Conservation (phyloP, 1,140 invertebrate genomes). For the Drosophila burlai region DNA sequence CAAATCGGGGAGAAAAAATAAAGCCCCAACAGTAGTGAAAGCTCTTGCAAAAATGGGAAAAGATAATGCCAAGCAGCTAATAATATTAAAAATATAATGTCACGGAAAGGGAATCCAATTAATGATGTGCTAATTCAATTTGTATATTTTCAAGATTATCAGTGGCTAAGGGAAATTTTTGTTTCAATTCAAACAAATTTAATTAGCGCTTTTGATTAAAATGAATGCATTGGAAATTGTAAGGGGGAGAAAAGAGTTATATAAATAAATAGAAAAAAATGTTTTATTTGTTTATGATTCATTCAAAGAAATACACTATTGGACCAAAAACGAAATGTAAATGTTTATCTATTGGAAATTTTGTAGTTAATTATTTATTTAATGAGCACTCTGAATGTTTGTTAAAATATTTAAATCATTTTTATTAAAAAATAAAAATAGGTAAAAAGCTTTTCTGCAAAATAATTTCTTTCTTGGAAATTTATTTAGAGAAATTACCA, state of each 20-base stretch:
- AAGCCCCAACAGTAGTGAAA: constrained; percentile 16
- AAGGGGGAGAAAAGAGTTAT: background rate
- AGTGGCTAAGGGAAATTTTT: background rate
- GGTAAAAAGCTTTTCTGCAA: no score
- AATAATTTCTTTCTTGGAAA: no score
- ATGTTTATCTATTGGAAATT: no score
- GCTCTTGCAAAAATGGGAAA: constrained; percentile 11
- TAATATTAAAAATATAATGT: constrained; percentile 11
- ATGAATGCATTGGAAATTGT: background rate
- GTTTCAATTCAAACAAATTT: background rate
- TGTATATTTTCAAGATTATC: constrained; percentile 6
- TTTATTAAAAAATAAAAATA: background rate
- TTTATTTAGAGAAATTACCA: no score
- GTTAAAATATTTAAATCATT: background rate
- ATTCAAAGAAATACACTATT: background rate
- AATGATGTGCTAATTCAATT: constrained; percentile 28
- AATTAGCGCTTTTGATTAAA: background rate
- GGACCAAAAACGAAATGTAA: background rate
- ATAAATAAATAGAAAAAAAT: background rate
- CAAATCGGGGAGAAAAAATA: constrained; percentile 3
- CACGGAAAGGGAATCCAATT: constrained; percentile 25
- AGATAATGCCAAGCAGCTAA: constrained; percentile 17
- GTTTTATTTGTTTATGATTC: background rate
- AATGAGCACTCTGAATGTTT: accelerated
- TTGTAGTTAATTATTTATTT: background rate